Conservation (phyloP, 2,888 invertebrate genomes). For the Rhabditoides inermis region DNA sequence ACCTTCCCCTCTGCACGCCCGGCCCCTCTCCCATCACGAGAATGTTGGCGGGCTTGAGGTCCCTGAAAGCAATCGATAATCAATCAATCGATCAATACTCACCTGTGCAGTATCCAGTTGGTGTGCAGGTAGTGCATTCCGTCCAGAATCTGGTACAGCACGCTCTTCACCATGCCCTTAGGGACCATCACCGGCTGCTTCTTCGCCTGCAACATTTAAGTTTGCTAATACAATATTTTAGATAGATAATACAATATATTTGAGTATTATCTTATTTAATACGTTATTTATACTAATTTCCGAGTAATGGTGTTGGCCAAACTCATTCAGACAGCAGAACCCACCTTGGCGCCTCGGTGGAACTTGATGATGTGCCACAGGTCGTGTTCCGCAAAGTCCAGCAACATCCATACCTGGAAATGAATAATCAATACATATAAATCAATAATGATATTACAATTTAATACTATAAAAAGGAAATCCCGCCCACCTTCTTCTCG, state of each 20-base stretch:
- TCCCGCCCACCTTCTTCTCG: too few species aligned
- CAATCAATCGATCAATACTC: too few species aligned
- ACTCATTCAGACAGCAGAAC: too few species aligned
- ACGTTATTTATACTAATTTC: too few species aligned
- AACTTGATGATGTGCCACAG: conserved; percentile 99
- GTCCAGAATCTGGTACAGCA: conserved; percentile 92
- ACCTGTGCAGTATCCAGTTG: conserved; percentile 96
- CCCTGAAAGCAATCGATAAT: too few species aligned
- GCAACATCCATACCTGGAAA: conserved; percentile 73
- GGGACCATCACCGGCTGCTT: conserved; percentile 72
- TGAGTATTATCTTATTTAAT: too few species aligned
- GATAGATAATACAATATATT: too few species aligned
- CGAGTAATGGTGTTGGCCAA: too few species aligned
- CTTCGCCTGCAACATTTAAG: conserved; percentile 55
- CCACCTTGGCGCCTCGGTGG: conserved; percentile 90
- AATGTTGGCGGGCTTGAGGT: conserved; percentile 82
- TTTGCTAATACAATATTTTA: background rate
- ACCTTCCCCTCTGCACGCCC: conserved; percentile 70
- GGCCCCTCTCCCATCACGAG: conserved; percentile 97
- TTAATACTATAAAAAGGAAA: too few species aligned
- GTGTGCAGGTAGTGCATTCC: conserved; percentile 94
- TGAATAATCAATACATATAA: too few species aligned
- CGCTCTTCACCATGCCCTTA: conserved; percentile 78
- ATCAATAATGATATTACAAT: too few species aligned
- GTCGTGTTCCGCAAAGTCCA: conserved; percentile 98